phyloP scores from a whole-genome alignment of 2,888 invertebrate genomes.

The Sesamia inferens region DNA sequence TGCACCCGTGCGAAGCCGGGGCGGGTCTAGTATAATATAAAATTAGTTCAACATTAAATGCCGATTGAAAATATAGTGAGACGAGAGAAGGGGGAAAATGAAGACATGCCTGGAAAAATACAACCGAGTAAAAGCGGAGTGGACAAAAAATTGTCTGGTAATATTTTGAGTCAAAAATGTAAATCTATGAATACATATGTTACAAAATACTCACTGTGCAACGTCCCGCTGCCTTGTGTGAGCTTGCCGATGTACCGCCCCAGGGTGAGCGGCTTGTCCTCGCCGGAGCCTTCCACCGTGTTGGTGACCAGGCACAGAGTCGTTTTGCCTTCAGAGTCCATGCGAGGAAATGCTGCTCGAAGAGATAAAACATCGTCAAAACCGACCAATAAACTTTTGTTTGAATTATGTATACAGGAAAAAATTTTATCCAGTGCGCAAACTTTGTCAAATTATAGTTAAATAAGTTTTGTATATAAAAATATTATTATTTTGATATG shows the following conservation, averaged over 20 bases:
- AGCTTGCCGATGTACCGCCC: constrained; percentile 96
- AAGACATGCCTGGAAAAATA: no score
- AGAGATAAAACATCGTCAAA: background rate
- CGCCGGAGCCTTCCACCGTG: constrained; percentile 91
- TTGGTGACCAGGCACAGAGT: constrained; percentile 94
- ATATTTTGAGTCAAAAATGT: background rate
- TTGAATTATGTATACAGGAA: no score
- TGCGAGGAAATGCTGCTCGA: constrained; percentile 94
- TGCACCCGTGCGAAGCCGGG: no score
- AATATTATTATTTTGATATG: no score
- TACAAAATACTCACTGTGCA: constrained; percentile 89
- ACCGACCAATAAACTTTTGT: background rate
- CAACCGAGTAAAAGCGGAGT: no score
- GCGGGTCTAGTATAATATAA: no score
- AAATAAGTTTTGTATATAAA: no score
- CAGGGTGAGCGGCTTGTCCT: constrained; percentile 94
- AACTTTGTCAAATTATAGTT: no score
- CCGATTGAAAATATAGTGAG: no score
- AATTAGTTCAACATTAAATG: no score
- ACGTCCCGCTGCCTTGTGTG: constrained; percentile 93
- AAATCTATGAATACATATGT: background rate
- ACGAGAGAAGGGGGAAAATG: no score
- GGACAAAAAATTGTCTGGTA: background rate
- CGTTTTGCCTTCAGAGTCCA: constrained; percentile 96
- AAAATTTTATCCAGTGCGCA: no score